Percentiles rank a stretch among this genome's conserved stretches.
These are phyloP conservation scores for Erebia epiphron DNA, from an alignment of 2,888 invertebrate genomes.

Conservation along the genomic window DNA sequence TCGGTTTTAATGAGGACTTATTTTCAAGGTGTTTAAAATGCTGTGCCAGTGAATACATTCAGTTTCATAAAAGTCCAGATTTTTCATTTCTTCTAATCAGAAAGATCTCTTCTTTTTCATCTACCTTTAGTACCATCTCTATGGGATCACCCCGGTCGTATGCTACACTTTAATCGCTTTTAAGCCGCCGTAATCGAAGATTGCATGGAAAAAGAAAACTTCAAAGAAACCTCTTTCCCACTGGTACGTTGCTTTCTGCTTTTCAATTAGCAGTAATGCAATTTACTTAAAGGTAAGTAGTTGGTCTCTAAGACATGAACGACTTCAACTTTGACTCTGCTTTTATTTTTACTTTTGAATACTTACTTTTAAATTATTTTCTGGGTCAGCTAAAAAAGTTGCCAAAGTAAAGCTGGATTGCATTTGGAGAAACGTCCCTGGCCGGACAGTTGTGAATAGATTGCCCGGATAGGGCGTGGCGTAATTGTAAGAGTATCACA, in stretches of 20 bases:
- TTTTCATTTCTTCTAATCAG: conserved; percentile 1
- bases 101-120: background rate
- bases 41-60: too few relatives aligned
- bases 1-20: too few relatives aligned
- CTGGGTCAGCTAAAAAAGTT: too few relatives aligned
- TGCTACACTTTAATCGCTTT: background rate
- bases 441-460: too few relatives aligned
- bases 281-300: background rate
- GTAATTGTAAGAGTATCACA: too few relatives aligned
- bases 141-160: conserved; percentile 10
- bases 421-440: too few relatives aligned
- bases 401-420: too few relatives aligned
- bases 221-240: conserved; percentile 6
- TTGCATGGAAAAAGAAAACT: conserved; percentile 7
- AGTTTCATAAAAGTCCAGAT: background rate
- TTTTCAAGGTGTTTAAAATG: too few relatives aligned
- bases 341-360: background rate
- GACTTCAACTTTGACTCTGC: background rate
- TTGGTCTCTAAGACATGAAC: background rate
- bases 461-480: too few relatives aligned
- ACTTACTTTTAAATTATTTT: too few relatives aligned
- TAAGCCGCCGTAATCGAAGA: conserved; percentile 13
- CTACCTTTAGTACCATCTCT: background rate
- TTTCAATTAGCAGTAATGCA: conserved; percentile 18
- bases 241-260: conserved; percentile 13